A percentile compares a stretch with the other conserved stretches of the same genome.
phyloP scores from a whole-genome alignment of 1,140 invertebrate genomes.

The Probaryconus sp. region DNA sequence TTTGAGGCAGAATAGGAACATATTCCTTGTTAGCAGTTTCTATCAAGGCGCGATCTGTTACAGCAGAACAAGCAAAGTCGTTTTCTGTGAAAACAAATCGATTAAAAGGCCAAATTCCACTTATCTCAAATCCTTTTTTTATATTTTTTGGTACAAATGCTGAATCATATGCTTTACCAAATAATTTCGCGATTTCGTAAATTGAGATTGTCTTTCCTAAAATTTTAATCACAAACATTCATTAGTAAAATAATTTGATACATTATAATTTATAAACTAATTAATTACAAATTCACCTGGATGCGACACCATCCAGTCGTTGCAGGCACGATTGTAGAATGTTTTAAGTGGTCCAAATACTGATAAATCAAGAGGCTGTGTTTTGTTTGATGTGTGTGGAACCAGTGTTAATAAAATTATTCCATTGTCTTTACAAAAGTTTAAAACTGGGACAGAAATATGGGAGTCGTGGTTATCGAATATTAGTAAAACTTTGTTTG shows the following conservation, averaged over 20 bases:
- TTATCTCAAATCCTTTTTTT: conserved; percentile 70
- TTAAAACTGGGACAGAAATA: conserved; percentile 50
- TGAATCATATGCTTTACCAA: conserved; percentile 36
- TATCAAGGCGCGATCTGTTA: conserved; percentile 44
- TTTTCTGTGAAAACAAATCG: conserved; percentile 69
- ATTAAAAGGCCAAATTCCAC: conserved; percentile 74
- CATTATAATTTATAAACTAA: no score
- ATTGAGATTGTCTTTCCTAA: conserved; percentile 59
- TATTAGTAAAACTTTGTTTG: conserved; percentile 63
- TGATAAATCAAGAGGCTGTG: conserved; percentile 68
- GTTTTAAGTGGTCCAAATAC: conserved; percentile 66
- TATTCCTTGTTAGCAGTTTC: no score
- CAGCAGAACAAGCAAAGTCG: conserved; percentile 65
- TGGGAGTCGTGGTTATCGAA: conserved; percentile 74
- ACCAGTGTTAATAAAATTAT: conserved; percentile 72
- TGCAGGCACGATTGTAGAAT: conserved; percentile 61
- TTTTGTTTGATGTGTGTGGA: conserved; percentile 67
- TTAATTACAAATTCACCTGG: conserved; percentile 65
- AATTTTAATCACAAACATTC: conserved; percentile 28
- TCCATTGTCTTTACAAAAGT: conserved; percentile 63
- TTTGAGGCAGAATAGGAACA: no score
- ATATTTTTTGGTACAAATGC: conserved; percentile 73
- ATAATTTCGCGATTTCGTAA: conserved; percentile 48
- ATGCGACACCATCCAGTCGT: conserved; percentile 64
- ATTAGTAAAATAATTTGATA: not conserved